These are phyloP conservation scores for Cyclargus thomasi DNA, from an alignment of 1,140 invertebrate species.

Conservation along the genomic window DNA sequence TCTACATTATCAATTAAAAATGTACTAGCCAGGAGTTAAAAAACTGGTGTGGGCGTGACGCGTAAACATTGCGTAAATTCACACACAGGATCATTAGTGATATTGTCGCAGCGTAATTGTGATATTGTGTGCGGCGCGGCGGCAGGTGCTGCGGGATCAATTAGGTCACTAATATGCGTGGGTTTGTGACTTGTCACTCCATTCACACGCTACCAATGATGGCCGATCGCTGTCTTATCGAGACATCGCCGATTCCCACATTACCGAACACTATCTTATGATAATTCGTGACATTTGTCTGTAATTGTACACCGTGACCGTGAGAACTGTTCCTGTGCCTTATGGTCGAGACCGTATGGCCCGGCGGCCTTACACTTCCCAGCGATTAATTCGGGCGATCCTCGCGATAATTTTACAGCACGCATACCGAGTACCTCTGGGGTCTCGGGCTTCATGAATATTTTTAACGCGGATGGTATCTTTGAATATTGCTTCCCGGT, in stretches of 20 bases:
- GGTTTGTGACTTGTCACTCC: constrained; percentile 53
- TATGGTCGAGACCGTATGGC: constrained; percentile 43
- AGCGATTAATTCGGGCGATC: constrained; percentile 65
- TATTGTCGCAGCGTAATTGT: constrained; percentile 41
- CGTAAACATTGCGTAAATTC: constrained; percentile 18
- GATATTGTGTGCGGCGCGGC: constrained; percentile 45
- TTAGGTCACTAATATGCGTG: constrained; percentile 43
- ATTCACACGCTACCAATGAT: constrained; percentile 51
- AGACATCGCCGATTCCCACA: constrained; percentile 22
- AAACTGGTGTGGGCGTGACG: neutral
- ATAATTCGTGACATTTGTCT: constrained; percentile 27
- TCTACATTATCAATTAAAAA: neutral
- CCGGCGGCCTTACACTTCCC: constrained; percentile 43
- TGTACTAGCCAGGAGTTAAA: neutral
- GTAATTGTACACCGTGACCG: constrained; percentile 37
- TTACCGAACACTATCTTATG: constrained; percentile 21
- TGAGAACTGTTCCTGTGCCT: constrained; percentile 45
- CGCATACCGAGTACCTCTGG: constrained; percentile 51
- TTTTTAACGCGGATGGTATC: neutral
- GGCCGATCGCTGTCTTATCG: constrained; percentile 11
- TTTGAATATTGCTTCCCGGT: neutral
- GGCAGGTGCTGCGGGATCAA: constrained; percentile 63
- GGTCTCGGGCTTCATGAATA: constrained; percentile 23
- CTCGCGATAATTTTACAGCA: constrained; percentile 51
- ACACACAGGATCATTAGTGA: constrained; percentile 28